phyloP scores from a whole-genome alignment of 2,797 vertebrate species.

The Pristis pectinata region DNA sequence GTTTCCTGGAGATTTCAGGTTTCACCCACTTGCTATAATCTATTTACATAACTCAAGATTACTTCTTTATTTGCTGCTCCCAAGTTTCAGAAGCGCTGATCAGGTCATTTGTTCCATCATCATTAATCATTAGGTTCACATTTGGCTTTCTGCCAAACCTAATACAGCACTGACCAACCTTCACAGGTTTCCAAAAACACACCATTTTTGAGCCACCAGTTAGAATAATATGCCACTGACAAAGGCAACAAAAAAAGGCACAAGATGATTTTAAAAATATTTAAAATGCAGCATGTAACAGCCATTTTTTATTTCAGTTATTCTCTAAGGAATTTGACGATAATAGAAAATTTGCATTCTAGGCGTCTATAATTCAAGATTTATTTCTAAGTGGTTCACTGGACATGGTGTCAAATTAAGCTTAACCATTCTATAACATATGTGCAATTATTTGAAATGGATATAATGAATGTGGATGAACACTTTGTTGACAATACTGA shows the following conservation, averaged over 20 bases:
- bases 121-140: neutral
- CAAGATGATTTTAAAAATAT: neutral
- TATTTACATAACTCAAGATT: neutral
- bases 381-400: neutral
- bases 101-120: neutral
- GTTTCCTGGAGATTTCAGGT: slow-evolving; percentile 22
- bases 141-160: neutral
- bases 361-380: neutral
- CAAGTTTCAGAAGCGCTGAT: neutral
- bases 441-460: neutral
- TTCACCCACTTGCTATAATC: neutral
- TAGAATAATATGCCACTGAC: neutral
- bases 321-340: neutral
- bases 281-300: neutral
- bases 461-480: neutral
- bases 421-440: neutral
- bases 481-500: neutral
- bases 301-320: neutral
- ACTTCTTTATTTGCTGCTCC: neutral
- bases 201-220: neutral
- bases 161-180: neutral
- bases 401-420: neutral
- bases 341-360: neutral
- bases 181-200: neutral
- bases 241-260: neutral